Conservation (phyloP, 1,140 invertebrate genomes). For the Venustaconcha ellipsiformis region DNA sequence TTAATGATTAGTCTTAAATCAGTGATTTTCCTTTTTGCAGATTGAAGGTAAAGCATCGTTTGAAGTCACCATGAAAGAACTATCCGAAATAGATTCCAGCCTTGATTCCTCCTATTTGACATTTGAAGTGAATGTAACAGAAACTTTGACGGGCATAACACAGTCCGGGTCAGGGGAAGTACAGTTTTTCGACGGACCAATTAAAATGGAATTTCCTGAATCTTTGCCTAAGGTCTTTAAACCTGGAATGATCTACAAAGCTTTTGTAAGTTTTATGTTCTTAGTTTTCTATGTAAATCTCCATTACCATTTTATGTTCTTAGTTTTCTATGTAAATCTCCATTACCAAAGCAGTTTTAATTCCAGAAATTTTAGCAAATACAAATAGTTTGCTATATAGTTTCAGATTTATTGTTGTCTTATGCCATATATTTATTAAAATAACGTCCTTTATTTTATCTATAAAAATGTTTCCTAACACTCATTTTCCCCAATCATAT, state of each 20-base stretch:
- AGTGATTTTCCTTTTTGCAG: constrained; percentile 17
- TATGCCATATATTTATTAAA: no score
- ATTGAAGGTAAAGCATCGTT: constrained; percentile 50
- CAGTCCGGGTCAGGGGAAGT: constrained; percentile 34
- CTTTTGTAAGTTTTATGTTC: constrained; percentile 25
- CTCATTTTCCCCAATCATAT: no score
- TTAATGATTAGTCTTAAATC: no score
- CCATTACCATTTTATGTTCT: neutral
- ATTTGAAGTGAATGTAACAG: constrained; percentile 54
- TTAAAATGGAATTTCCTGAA: constrained; percentile 32
- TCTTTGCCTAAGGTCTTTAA: constrained; percentile 36
- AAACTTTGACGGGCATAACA: constrained; percentile 44
- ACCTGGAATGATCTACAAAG: constrained; percentile 41
- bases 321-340: no score
- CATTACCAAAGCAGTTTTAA: no score
- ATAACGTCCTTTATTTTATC: no score
- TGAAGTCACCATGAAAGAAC: constrained; percentile 30
- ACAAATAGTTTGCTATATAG: neutral
- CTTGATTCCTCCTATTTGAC: constrained; percentile 31
- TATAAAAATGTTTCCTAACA: no score
- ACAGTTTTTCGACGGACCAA: constrained; percentile 28
- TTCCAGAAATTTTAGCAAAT: neutral
- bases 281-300: no score
- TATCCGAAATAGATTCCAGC: constrained; percentile 34
- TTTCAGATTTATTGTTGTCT: no score